phyloP scores from a whole-genome alignment of 1,140 invertebrate species.

The Megalonaias nervosa region DNA sequence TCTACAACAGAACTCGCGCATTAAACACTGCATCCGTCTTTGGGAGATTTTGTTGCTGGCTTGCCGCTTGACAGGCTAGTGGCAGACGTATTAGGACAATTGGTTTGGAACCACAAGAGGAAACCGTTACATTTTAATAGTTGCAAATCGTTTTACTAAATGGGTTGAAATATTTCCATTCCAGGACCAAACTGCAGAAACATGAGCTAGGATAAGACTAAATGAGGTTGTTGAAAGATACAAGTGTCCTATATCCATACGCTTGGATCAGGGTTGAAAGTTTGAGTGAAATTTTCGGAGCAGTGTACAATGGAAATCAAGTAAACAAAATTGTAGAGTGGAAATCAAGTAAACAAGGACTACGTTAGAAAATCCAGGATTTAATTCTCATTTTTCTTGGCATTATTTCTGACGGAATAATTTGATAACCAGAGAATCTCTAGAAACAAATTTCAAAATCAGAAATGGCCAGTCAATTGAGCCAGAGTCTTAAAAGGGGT shows the following conservation, averaged over 20 bases:
- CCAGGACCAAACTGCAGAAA: no score
- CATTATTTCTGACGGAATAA: no score
- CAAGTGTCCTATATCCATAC: slow-evolving; percentile 11
- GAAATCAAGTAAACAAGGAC: slow-evolving; percentile 36
- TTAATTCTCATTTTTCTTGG: no score
- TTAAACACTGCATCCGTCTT: not conserved
- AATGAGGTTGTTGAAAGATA: slow-evolving; percentile 18
- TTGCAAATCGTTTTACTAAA: slow-evolving; percentile 16
- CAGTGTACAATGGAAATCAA: slow-evolving; percentile 24
- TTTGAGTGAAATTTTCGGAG: slow-evolving; percentile 22
- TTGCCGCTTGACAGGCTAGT: not conserved
- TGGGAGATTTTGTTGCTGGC: not conserved
- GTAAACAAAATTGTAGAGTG: no score
- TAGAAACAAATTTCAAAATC: no score
- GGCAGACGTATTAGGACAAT: not conserved
- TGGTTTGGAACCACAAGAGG: slow-evolving; percentile 6
- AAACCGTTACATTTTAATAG: slow-evolving; percentile 16
- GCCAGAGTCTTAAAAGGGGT: no score
- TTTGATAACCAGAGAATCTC: no score
- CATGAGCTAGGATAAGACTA: slow-evolving; percentile 3
- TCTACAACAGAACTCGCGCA: not conserved
- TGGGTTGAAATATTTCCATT: slow-evolving; percentile 10
- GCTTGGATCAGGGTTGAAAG: slow-evolving; percentile 8
- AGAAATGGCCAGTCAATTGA: no score
- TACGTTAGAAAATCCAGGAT: slow-evolving; percentile 53